Evolutionary conservation across 2,113 vertebrate genomes (phyloP).

Genomic region (Miniopterus natalensis): DNA sequence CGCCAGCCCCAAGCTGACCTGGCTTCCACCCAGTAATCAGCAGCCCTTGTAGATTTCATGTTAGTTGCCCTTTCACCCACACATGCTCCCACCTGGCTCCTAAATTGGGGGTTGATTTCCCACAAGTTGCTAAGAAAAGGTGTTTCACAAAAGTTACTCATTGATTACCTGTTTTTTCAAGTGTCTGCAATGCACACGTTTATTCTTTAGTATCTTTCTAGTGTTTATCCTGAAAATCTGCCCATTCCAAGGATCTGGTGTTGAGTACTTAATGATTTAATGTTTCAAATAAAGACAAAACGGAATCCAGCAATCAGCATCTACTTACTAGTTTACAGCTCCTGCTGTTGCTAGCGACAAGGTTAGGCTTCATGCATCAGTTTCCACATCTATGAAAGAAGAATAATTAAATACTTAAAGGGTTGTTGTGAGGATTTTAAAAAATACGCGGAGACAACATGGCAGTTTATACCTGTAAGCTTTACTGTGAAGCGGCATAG

Average conservation of each 20-base stretch:
- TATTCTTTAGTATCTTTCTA: constrained; percentile 58
- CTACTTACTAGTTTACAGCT: constrained; percentile 18
- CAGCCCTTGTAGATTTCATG: neutral
- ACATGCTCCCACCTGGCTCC: neutral
- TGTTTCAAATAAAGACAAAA: constrained; percentile 33
- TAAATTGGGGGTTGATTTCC: constrained; percentile 46
- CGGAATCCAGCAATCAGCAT: neutral
- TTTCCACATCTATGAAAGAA: constrained; percentile 27
- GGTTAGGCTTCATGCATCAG: neutral
- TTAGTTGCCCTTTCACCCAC: neutral
- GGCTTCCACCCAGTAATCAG: constrained; percentile 45
- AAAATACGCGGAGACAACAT: neutral
- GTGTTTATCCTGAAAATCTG: constrained; percentile 56
- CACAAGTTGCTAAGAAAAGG: constrained; percentile 20
- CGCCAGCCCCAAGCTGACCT: constrained; percentile 8
- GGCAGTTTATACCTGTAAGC: neutral
- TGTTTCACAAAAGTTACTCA: constrained; percentile 43
- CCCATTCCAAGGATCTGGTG: constrained; percentile 14
- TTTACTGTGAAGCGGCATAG: neutral
- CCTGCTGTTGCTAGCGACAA: neutral
- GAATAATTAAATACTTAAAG: neutral
- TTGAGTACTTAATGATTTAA: constrained; percentile 51
- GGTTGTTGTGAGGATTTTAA: neutral
- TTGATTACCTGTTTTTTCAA: neutral
- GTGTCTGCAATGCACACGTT: constrained; percentile 25